Evolutionary conservation across 2,113 vertebrate genomes (phyloP).

Genomic region (Actinemys pallida): DNA sequence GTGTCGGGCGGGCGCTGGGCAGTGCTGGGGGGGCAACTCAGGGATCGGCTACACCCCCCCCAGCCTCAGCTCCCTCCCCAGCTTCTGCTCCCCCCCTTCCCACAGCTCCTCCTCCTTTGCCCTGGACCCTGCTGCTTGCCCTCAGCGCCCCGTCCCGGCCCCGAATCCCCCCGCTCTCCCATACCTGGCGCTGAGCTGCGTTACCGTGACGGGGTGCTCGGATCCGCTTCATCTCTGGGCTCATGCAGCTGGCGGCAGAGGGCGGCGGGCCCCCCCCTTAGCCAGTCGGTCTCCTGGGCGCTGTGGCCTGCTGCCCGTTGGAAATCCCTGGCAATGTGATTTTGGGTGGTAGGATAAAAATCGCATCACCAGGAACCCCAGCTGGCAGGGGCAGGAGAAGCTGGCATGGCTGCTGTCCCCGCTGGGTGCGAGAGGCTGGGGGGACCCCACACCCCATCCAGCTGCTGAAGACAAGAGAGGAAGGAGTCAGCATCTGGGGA

Average conservation of each 20-base stretch:
- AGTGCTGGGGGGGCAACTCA: neutral
- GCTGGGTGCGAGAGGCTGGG: neutral
- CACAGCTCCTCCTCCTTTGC: neutral
- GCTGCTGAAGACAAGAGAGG: neutral
- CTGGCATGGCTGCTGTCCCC: neutral
- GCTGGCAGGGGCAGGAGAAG: conserved; percentile 81
- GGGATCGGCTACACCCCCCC: neutral
- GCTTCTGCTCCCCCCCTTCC: neutral
- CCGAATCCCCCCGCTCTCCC: neutral
- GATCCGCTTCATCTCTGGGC: neutral
- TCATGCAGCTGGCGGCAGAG: neutral
- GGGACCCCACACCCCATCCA: neutral
- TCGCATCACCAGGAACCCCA: conserved; percentile 97
- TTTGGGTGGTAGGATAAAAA: conserved; percentile 86
- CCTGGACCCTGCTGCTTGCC: neutral
- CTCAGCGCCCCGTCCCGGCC: neutral
- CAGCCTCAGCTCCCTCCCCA: too few species aligned
- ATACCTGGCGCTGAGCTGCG: neutral
- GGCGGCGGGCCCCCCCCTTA: neutral
- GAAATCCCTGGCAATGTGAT: conserved; percentile 99
- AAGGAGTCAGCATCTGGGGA: neutral
- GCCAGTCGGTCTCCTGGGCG: neutral
- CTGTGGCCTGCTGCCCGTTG: conserved; percentile 86
- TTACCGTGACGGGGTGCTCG: neutral
- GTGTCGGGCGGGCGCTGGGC: neutral